Evolutionary conservation across 2,113 vertebrate genomes (phyloP).

Genomic region (Solenodon paradoxus): DNA sequence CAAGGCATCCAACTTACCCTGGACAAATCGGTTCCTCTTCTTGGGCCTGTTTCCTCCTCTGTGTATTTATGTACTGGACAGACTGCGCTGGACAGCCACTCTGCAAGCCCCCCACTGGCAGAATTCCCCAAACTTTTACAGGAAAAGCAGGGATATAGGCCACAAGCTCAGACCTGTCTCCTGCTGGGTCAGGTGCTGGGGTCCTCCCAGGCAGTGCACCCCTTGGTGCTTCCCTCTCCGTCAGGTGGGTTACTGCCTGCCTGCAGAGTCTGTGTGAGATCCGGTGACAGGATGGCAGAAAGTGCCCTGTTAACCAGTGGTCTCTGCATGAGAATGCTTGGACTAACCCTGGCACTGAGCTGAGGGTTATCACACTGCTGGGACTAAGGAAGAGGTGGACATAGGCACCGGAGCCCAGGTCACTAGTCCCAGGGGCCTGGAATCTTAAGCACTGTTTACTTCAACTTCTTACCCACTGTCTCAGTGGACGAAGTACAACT

Average conservation of each 20-base stretch:
- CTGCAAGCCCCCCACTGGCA: neutral
- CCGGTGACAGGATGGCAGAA: no score
- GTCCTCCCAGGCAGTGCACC: neutral
- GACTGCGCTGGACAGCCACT: neutral
- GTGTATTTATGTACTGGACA: neutral
- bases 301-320: no score
- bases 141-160: neutral
- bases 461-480: neutral
- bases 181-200: neutral
- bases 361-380: neutral
- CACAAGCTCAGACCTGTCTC: neutral
- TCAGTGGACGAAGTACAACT: neutral
- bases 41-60: neutral
- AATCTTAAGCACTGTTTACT: neutral
- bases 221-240: no score
- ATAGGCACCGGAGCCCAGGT: neutral
- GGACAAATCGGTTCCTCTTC: neutral
- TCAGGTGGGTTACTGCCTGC: neutral
- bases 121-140: neutral
- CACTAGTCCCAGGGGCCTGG: neutral
- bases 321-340: no score
- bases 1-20: neutral
- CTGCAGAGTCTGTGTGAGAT: neutral
- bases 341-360: rapidly evolving
- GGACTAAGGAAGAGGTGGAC: neutral